phyloP scores from a whole-genome alignment of 2,113 vertebrate genomes.

The Sterrhoptilus dennistouni region DNA sequence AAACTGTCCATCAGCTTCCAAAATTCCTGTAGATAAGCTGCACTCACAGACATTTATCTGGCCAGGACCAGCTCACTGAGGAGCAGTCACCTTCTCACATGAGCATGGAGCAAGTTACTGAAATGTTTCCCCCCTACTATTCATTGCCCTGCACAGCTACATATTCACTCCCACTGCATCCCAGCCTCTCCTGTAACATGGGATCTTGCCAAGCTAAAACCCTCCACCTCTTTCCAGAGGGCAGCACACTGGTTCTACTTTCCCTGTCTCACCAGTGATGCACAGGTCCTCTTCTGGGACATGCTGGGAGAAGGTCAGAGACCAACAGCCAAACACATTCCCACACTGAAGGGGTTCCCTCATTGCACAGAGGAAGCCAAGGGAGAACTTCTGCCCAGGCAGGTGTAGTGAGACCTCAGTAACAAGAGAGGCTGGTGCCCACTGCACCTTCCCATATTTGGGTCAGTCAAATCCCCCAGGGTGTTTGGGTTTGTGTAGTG shows the following conservation, averaged over 20 bases:
- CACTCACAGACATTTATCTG: background rate
- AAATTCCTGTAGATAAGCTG: background rate
- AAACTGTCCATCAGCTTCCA: background rate
- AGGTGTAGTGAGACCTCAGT: background rate
- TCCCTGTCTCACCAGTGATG: background rate
- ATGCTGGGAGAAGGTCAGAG: background rate
- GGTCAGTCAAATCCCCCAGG: background rate
- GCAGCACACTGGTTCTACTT: background rate
- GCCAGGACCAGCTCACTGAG: background rate
- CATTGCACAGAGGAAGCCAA: background rate
- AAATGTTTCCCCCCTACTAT: background rate
- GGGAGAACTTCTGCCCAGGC: background rate
- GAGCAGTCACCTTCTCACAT: background rate
- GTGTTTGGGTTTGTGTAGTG: background rate
- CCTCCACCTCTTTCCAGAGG: background rate
- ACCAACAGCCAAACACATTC: background rate
- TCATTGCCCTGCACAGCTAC: background rate
- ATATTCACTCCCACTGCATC: accelerated
- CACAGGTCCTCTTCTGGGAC: background rate
- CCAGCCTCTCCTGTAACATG: background rate
- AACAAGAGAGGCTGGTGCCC: background rate
- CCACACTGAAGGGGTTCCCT: background rate
- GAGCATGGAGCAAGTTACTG: background rate
- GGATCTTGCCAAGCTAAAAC: background rate
- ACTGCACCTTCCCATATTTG: background rate